Evolutionary conservation across 2,113 vertebrate genomes (phyloP).

Genomic region (Perca flavescens): DNA sequence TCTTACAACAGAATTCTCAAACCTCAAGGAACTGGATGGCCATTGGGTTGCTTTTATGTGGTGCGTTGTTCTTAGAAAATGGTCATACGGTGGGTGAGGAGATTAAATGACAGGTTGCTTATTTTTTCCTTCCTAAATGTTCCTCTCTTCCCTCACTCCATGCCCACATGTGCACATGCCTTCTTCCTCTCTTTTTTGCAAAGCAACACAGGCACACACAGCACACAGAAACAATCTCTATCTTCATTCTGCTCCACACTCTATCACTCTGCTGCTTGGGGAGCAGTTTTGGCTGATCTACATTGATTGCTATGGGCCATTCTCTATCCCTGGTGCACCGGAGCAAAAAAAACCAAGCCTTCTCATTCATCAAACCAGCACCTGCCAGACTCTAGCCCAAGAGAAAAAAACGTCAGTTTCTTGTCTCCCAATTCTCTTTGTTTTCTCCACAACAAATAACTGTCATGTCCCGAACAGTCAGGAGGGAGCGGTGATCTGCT

Average conservation of each 20-base stretch:
- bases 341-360: constrained; percentile 41
- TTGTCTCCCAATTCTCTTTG: constrained; percentile 48
- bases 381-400: constrained; percentile 70
- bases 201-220: constrained; percentile 33
- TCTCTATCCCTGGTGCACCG: constrained; percentile 53
- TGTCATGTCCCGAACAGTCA: constrained; percentile 53
- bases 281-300: constrained; percentile 77
- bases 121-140: constrained; percentile 35
- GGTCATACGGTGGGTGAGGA: constrained; percentile 14
- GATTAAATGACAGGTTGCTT: constrained; percentile 48
- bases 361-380: constrained; percentile 79
- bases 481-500: constrained; percentile 52
- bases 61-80: constrained; percentile 21
- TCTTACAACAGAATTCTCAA: not conserved
- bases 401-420: constrained; percentile 58
- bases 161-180: constrained; percentile 1
- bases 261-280: constrained; percentile 66
- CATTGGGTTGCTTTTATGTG: constrained; percentile 17
- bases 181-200: constrained; percentile 31
- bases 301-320: constrained; percentile 78
- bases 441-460: constrained; percentile 66
- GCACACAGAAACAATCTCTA: constrained; percentile 49
- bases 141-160: constrained; percentile 15
- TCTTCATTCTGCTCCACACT: constrained; percentile 50
- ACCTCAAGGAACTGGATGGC: not conserved